Conservation (phyloP, 2,888 invertebrate species). For the Osmoderma eremita region DNA sequence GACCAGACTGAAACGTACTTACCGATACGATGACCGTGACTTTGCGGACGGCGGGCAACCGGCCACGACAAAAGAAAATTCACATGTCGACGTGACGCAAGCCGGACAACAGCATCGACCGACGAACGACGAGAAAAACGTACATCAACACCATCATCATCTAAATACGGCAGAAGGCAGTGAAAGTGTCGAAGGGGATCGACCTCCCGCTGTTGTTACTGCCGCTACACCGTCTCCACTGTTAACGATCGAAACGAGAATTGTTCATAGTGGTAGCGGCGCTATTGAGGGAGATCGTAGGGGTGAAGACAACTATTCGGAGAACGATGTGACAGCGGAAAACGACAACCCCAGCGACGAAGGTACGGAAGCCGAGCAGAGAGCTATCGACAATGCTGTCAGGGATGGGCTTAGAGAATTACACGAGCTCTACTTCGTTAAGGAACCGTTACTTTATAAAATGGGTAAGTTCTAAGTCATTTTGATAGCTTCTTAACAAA, state of each 20-base stretch:
- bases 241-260: conserved; percentile 15
- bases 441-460: conserved; percentile 70
- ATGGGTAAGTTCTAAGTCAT: conserved; percentile 64
- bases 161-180: conserved; percentile 9
- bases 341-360: conserved; percentile 1
- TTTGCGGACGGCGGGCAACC: conserved; percentile 24
- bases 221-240: too few relatives aligned
- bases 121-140: conserved; percentile 12
- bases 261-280: conserved; percentile 1
- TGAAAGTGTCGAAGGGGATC: conserved; percentile 28
- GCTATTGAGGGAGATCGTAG: background rate
- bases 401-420: conserved; percentile 74
- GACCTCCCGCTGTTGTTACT: background rate
- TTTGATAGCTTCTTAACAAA: too few relatives aligned
- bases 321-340: background rate
- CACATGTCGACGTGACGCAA: conserved; percentile 16
- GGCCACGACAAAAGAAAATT: conserved; percentile 19
- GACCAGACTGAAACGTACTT: conserved; percentile 27
- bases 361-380: conserved; percentile 47
- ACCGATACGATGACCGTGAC: conserved; percentile 33
- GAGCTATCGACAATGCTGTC: conserved; percentile 73
- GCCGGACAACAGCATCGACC: background rate
- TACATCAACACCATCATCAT: background rate
- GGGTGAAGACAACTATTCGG: conserved; percentile 1
- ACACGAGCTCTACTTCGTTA: conserved; percentile 71